Percentiles rank a stretch among this genome's conserved stretches.
These are phyloP conservation scores for Trichonephila clavipes DNA, from an alignment of 1,140 invertebrate genomes.

Conservation along the genomic window DNA sequence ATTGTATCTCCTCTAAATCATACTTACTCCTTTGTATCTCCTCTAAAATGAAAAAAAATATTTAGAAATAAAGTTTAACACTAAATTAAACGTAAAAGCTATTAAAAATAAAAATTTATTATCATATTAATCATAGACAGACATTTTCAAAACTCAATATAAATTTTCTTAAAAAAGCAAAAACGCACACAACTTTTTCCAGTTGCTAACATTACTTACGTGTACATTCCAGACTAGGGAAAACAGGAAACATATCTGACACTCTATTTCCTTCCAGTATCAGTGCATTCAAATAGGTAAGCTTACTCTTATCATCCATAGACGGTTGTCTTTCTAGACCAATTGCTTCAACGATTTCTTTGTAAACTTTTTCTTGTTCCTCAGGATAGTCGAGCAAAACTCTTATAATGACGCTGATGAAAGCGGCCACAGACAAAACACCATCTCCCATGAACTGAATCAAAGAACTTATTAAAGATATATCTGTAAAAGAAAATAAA, in stretches of 20 bases:
- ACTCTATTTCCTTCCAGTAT: neutral
- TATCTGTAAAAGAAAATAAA: neutral
- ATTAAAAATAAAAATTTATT: no score
- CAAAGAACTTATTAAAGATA: neutral
- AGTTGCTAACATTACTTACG: neutral
- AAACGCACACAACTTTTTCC: no score
- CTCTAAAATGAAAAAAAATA: no score
- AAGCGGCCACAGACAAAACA: neutral
- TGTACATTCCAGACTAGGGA: constrained; percentile 35
- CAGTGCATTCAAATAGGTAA: constrained; percentile 5
- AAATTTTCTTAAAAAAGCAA: no score
- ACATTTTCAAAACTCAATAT: no score
- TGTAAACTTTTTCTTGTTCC: constrained; percentile 46
- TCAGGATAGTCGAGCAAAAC: neutral
- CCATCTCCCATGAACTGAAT: constrained; percentile 45
- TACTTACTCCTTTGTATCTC: no score
- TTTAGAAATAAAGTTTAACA: no score
- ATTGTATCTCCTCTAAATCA: no score
- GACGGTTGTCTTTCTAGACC: constrained; percentile 7
- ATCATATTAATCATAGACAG: no score
- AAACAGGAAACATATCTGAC: neutral
- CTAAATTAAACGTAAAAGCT: no score
- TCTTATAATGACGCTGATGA: neutral
- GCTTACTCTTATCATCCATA: constrained; percentile 9
- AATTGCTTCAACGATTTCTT: constrained; percentile 18